A percentile compares a stretch with the other conserved stretches of the same genome.
Evolutionary conservation across 2,113 vertebrate species (phyloP).

Genomic region (Atractosteus spatula): DNA sequence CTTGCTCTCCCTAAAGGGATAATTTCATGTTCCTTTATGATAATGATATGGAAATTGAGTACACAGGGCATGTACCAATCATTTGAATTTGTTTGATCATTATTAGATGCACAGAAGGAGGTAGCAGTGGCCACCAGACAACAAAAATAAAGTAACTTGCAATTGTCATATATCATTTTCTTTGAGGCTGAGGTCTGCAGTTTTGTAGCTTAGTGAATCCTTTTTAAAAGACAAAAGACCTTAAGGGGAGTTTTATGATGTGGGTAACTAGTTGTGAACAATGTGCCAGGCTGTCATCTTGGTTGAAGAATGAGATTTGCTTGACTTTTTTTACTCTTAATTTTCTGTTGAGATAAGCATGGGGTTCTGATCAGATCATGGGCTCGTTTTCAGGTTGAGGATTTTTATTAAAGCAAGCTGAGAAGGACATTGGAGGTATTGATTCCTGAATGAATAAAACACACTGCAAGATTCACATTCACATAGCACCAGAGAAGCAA

Average conservation of each 20-base stretch:
- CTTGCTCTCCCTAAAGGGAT: conserved; percentile 46
- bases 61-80: conserved; percentile 48
- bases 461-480: background rate
- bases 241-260: conserved; percentile 33
- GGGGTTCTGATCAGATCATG: background rate
- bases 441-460: background rate
- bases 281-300: background rate
- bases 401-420: background rate
- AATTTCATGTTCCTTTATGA: conserved; percentile 59
- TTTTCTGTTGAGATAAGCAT: background rate
- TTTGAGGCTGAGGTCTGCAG: conserved; percentile 41
- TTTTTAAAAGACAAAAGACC: background rate
- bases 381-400: background rate
- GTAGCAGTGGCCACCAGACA: background rate
- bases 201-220: conserved; percentile 26
- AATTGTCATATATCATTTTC: conserved; percentile 19
- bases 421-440: background rate
- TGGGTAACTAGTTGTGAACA: conserved; percentile 10
- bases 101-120: conserved; percentile 32
- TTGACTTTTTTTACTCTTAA: background rate
- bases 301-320: background rate
- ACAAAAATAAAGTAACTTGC: background rate
- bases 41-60: conserved; percentile 58
- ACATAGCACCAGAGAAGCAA: background rate
- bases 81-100: conserved; percentile 44